phyloP scores from a whole-genome alignment of 2,113 vertebrate genomes.

The Aptenodytes patagonicus region DNA sequence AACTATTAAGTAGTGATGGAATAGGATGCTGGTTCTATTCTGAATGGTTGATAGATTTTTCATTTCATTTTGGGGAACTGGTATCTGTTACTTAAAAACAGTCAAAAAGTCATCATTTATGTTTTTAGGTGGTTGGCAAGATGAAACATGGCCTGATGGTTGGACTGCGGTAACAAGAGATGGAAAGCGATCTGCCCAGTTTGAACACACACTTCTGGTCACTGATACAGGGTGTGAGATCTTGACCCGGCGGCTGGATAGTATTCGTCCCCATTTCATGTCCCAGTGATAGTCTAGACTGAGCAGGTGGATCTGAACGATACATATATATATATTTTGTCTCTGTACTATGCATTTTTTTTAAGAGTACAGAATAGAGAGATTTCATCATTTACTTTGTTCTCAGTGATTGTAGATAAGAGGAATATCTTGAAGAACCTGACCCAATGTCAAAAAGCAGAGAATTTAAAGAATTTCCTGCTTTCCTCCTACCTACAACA shows the following conservation, averaged over 20 bases:
- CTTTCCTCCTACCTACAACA: conserved; percentile 41
- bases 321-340: not conserved
- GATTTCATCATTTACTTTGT: conserved; percentile 65
- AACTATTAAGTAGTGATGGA: not conserved
- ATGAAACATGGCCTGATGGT: conserved; percentile 97
- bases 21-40: not conserved
- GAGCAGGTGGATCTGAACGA: not conserved
- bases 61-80: not conserved
- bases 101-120: not conserved
- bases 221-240: conserved; percentile 96
- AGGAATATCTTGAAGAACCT: conserved; percentile 58
- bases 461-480: conserved; percentile 56
- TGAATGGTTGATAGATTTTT: not conserved
- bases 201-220: conserved; percentile 96
- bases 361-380: conserved; percentile 67
- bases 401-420: conserved; percentile 63
- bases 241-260: conserved; percentile 87
- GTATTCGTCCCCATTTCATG: conserved; percentile 88
- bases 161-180: conserved; percentile 97
- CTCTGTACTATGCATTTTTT: conserved; percentile 71
- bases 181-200: conserved; percentile 96
- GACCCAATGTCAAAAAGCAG: conserved; percentile 44
- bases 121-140: conserved; percentile 92
- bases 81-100: not conserved
- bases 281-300: conserved; percentile 77